Conservation (phyloP, 1,140 invertebrate genomes). For the Drosophila rufa region DNA sequence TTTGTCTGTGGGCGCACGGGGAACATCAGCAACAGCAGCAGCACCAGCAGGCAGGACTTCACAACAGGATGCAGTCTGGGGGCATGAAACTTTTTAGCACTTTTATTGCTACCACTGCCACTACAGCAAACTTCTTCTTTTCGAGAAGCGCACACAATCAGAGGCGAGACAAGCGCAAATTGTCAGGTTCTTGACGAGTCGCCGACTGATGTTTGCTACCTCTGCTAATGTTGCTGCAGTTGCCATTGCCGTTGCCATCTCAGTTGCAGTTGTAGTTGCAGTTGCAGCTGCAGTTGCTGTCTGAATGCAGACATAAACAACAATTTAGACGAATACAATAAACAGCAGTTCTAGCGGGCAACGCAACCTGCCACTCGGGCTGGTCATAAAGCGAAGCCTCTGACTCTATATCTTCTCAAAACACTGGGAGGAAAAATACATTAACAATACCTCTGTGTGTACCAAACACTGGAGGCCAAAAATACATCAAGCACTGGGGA, state of each 20-base stretch:
- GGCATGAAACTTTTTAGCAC: constrained; percentile 80
- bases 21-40: constrained; percentile 13
- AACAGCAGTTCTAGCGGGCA: constrained; percentile 33
- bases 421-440: constrained; percentile 21
- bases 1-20: constrained; percentile 42
- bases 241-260: constrained; percentile 13
- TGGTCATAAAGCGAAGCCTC: constrained; percentile 51
- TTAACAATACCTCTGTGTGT: constrained; percentile 9
- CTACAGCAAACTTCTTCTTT: constrained; percentile 28
- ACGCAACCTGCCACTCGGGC: constrained; percentile 27
- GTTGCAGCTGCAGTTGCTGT: constrained; percentile 40
- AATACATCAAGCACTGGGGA: background rate
- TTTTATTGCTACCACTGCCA: constrained; percentile 64
- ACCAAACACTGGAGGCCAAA: constrained; percentile 4
- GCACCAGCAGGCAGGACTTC: constrained; percentile 34
- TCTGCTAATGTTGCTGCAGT: constrained; percentile 37
- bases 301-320: constrained; percentile 56
- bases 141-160: constrained; percentile 25
- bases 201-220: constrained; percentile 28
- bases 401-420: constrained; percentile 19
- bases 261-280: constrained; percentile 12
- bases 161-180: constrained; percentile 62
- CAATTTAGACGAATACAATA: constrained; percentile 54
- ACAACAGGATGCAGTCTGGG: constrained; percentile 74
- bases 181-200: constrained; percentile 77